Conservation (phyloP, 2,888 invertebrate species). For the Plebejus anna region DNA sequence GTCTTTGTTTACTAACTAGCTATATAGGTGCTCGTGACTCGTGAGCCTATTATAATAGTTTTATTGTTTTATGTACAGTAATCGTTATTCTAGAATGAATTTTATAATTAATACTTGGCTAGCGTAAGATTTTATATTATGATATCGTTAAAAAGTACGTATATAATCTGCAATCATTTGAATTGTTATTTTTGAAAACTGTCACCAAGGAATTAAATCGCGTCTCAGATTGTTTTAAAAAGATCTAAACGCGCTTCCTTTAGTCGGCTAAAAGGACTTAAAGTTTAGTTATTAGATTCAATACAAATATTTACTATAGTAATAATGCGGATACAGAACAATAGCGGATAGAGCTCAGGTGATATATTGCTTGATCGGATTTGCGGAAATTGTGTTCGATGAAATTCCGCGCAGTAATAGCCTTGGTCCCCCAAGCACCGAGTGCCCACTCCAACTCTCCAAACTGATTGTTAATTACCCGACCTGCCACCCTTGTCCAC, state of each 20-base stretch:
- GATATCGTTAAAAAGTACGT: background rate
- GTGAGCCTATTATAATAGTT: background rate
- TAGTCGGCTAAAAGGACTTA: background rate
- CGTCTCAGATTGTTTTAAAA: background rate
- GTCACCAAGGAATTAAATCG: background rate
- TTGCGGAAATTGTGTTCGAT: constrained; percentile 60
- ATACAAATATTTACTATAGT: background rate
- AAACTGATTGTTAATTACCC: constrained; percentile 70
- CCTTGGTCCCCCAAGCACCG: constrained; percentile 69
- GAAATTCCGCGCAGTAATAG: constrained; percentile 70
- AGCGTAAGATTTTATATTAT: background rate
- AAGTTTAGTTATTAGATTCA: background rate
- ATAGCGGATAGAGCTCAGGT: constrained; percentile 13
- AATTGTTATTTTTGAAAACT: background rate
- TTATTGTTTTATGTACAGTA: background rate
- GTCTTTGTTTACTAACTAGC: background rate
- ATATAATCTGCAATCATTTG: background rate
- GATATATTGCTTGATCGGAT: constrained; percentile 16
- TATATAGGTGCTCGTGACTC: background rate
- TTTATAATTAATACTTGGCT: background rate
- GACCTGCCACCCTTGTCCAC: constrained; percentile 41
- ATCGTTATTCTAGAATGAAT: constrained; percentile 4
- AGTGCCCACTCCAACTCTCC: constrained; percentile 76
- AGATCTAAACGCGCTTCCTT: background rate
- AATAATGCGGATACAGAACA: background rate